Conservation (phyloP, 1,140 invertebrate species). For the Rhagoletis pomonella region DNA sequence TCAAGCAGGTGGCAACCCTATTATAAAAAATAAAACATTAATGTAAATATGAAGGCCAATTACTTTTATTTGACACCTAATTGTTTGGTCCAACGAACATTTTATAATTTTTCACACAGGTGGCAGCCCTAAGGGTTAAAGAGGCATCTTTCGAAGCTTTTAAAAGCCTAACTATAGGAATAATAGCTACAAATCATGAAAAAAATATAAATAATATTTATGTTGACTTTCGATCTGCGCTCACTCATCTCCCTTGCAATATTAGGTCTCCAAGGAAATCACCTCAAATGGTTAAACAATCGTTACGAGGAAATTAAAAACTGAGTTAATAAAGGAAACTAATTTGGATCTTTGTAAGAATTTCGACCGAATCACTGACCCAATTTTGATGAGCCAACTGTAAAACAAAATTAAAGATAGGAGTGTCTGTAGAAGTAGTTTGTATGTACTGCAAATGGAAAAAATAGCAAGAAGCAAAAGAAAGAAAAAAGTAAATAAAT, state of each 20-base stretch:
- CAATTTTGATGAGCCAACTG: neutral
- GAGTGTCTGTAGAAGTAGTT: neutral
- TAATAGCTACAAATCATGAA: too few species aligned
- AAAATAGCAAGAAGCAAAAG: neutral
- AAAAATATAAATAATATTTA: too few species aligned
- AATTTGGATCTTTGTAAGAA: neutral
- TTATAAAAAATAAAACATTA: too few species aligned
- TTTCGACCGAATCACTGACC: neutral
- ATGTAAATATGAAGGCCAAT: too few species aligned
- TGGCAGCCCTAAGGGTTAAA: too few species aligned
- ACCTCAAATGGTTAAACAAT: neutral
- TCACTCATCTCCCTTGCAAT: neutral
- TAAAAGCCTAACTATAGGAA: too few species aligned
- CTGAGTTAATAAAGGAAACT: neutral
- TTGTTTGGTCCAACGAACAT: too few species aligned
- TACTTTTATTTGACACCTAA: too few species aligned
- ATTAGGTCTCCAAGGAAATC: neutral
- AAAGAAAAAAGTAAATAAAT: slow-evolving; percentile 1
- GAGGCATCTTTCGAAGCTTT: too few species aligned
- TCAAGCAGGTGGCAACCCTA: too few species aligned
- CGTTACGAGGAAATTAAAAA: too few species aligned
- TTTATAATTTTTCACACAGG: too few species aligned
- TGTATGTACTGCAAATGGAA: neutral
- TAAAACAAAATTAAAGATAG: neutral
- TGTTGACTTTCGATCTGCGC: neutral